These are phyloP conservation scores for Planococcus citri DNA, from an alignment of 1,140 invertebrate species.

Conservation along the genomic window DNA sequence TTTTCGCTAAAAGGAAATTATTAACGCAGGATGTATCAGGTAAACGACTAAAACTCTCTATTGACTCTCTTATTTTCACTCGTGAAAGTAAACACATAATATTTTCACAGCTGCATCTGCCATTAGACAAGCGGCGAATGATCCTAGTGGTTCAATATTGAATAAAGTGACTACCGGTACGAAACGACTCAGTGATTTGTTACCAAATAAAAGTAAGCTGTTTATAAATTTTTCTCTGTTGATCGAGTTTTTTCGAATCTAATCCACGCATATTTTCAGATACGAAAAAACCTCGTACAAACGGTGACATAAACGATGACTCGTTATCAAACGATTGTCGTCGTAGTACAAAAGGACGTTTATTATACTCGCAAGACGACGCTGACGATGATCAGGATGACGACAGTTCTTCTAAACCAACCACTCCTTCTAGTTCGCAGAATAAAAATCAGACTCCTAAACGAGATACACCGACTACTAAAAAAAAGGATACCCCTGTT, in stretches of 20 bases:
- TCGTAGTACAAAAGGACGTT: neutral
- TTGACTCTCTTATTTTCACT: neutral
- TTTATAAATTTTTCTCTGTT: neutral
- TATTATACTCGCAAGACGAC: neutral
- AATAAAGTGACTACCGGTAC: neutral
- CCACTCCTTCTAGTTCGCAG: neutral
- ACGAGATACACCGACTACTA: no score
- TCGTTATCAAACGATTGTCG: neutral
- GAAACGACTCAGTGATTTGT: neutral
- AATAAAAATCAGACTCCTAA: slow-evolving; percentile 11
- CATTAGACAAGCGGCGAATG: neutral
- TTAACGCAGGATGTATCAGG: neutral
- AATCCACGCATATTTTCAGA: neutral
- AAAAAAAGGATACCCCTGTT: neutral
- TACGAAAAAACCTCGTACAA: neutral
- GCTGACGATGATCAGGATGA: slow-evolving; percentile 1
- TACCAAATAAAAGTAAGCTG: neutral
- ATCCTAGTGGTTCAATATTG: neutral
- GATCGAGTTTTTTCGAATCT: neutral
- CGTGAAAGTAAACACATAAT: neutral
- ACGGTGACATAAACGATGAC: neutral
- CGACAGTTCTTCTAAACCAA: neutral
- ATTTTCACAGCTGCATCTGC: neutral
- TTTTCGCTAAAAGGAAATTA: slow-evolving; percentile 38
- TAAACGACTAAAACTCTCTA: neutral